Percentiles rank a stretch among this genome's conserved stretches.
Conservation (phyloP, 2,113 vertebrate species). For the Passer domesticus region DNA sequence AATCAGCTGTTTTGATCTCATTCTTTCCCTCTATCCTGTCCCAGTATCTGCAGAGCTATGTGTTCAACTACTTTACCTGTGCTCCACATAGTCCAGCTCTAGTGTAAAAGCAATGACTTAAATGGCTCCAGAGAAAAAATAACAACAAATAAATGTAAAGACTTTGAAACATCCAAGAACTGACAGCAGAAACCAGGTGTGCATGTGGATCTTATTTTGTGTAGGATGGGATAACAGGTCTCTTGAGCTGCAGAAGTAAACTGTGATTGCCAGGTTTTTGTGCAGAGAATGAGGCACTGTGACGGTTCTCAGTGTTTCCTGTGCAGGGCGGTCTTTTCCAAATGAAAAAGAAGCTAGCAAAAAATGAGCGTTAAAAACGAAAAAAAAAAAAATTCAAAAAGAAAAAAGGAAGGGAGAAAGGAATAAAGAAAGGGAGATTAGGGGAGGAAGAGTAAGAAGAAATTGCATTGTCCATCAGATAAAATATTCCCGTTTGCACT, state of each 20-base stretch:
- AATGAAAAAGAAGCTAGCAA: background rate
- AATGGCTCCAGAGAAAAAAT: background rate
- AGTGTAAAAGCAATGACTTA: constrained; percentile 21
- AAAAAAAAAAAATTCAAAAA: background rate
- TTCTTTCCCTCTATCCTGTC: constrained; percentile 58
- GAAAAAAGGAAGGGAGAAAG: background rate
- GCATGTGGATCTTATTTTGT: constrained; percentile 17
- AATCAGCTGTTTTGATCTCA: background rate
- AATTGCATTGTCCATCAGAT: constrained; percentile 80
- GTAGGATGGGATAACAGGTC: background rate
- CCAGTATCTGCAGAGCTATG: constrained; percentile 30
- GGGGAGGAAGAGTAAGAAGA: constrained; percentile 7
- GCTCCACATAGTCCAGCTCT: constrained; percentile 41
- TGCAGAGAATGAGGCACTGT: constrained; percentile 50
- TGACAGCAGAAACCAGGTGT: constrained; percentile 12
- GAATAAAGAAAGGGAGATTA: background rate
- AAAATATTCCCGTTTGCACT: constrained; percentile 95
- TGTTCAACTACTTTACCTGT: constrained; percentile 36
- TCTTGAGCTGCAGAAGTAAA: constrained; percentile 33
- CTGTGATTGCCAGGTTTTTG: background rate
- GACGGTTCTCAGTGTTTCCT: constrained; percentile 41
- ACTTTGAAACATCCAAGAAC: constrained; percentile 40
- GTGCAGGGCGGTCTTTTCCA: constrained; percentile 24
- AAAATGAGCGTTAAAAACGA: background rate
- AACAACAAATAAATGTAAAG: background rate